Evolutionary conservation across 2,797 vertebrate genomes (phyloP), one percentile per base, ranked within the genome.

Genomic region (Aulostomus chinensis): DNA sequence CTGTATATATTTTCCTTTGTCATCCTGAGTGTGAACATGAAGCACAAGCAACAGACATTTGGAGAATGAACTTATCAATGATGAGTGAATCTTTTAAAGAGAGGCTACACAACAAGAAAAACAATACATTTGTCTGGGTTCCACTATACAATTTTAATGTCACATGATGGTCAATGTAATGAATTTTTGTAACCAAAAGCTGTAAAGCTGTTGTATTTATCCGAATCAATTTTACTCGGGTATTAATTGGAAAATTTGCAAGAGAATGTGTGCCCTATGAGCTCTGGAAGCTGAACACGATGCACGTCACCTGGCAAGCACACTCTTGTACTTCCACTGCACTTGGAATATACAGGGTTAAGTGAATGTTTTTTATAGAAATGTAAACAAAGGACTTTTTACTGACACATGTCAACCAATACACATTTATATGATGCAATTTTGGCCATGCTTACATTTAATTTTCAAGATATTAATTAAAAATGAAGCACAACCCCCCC

Each of bases 391-490:
- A 26, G 14, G 7, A 14, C 15, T 10, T 14, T 26, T 13, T 25
- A 37, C 7, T 14, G 1, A 40, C 35, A 15, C 2, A 10, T 58
- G 53, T 28, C 2, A 30, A 16, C 39, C 4, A 38, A 39, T 13
- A 16, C 0, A 21, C 0, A 54, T 14, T 29, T 45, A n/a, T 39
- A 11, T 4, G 4, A 56, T 33, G 35, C 9, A 22, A 52, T 26
- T 14, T 17, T 12, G 10, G 8, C 34, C 9, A 13, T n/a, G 30
- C 35, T 25, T 54, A 8, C 2, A 3, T 0, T 14, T 14, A 40
- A 32, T 50, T 53, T 39, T 11, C 2, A 30, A 56, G 61, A n/a
- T 42, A 26, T 37, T 4, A 56, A 26, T 13, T 13, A 21, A 36
- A 51, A 35, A 17, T 22, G 15, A 53, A 30, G 32, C 18, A 21